Evolutionary conservation across 2,113 vertebrate species (phyloP).

Genomic region (Oncorhynchus keta): DNA sequence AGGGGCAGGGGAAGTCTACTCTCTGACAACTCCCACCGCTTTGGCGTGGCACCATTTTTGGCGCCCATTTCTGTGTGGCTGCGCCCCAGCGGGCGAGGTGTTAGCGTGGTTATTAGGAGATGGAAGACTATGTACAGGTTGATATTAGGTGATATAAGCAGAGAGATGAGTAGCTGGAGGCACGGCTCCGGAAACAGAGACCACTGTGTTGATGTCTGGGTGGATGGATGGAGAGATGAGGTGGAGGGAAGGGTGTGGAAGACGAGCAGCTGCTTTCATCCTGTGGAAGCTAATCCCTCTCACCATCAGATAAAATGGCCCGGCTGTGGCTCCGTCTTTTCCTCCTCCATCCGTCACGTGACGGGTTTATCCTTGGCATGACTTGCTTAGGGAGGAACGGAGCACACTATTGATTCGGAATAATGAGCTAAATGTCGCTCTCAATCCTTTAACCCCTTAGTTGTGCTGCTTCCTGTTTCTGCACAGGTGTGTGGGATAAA

Average conservation of each 20-base stretch:
- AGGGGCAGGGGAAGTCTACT: constrained; percentile 40
- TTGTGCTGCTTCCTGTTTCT: constrained; percentile 1
- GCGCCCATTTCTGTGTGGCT: constrained; percentile 21
- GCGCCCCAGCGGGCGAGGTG: background rate
- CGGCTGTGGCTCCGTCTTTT: constrained; percentile 31
- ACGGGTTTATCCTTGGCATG: constrained; percentile 62
- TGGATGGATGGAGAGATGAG: constrained; percentile 54
- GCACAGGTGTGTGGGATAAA: background rate
- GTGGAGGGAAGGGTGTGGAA: constrained; percentile 32
- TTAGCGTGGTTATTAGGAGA: no score
- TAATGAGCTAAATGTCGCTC: constrained; percentile 32
- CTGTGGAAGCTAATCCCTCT: constrained; percentile 62
- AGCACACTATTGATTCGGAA: constrained; percentile 62
- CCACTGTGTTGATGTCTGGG: constrained; percentile 58
- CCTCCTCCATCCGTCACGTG: constrained; percentile 47
- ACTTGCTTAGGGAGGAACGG: constrained; percentile 50
- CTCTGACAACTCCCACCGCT: constrained; percentile 41
- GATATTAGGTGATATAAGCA: background rate
- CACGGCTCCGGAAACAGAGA: constrained; percentile 59
- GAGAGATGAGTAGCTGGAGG: constrained; percentile 4
- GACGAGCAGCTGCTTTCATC: constrained; percentile 69
- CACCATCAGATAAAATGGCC: constrained; percentile 60
- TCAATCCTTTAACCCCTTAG: constrained; percentile 6
- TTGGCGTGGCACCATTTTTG: constrained; percentile 29
- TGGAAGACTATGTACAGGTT: background rate